Evolutionary conservation across 2,113 vertebrate species (phyloP), one percentile per base, ranked within the genome.

Genomic region (Crotophaga sulcirostris): DNA sequence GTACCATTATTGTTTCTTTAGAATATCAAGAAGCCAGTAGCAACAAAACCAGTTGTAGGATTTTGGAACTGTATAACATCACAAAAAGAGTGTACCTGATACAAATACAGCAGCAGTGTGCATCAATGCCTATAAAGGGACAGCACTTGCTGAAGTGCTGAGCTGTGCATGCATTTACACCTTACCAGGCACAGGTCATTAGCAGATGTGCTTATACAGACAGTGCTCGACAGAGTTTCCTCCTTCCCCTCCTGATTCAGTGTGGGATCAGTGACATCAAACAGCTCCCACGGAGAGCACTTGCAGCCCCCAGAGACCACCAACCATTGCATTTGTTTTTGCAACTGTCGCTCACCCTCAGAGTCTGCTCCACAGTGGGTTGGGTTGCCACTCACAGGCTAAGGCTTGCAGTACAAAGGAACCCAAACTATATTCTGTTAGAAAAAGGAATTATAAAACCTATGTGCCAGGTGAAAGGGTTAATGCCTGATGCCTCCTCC

Each of bases 201-300:
- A 84, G 42, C 76, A 80, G 72, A 70, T 74, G 40, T 45, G 64
- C 66, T 67, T 63, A 64, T 10, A 60, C 54, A 52, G 62, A 60
- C 13, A 78, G 56, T 8, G 29, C 47, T 58, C 51, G 89, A 73
- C 1, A 0, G 12, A 60, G 47, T 26, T 80, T 73, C 72, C 36
- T 85, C 42, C 63, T 80, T 84, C 62, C 17, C 24, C 72, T 90
- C 59, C 72, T 28, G 29, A 88, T 88, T 45, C 82, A 78, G 4
- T 5, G 36, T 69, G 51, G 49, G 78, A 56, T 56, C 87, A 93
- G 59, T 1, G 9, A 63, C 87, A 88, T 49, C 85, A 88, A 87
- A 77, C 56, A 70, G 60, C 56, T 95, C 79, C 87, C 85, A 85
- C 59, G 28, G 75, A 75, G 84, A 89, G 74, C 54, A 45, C 60